These are phyloP conservation scores for Notiomystis cincta DNA, from an alignment of 2,113 vertebrate species.

Conservation along the genomic window DNA sequence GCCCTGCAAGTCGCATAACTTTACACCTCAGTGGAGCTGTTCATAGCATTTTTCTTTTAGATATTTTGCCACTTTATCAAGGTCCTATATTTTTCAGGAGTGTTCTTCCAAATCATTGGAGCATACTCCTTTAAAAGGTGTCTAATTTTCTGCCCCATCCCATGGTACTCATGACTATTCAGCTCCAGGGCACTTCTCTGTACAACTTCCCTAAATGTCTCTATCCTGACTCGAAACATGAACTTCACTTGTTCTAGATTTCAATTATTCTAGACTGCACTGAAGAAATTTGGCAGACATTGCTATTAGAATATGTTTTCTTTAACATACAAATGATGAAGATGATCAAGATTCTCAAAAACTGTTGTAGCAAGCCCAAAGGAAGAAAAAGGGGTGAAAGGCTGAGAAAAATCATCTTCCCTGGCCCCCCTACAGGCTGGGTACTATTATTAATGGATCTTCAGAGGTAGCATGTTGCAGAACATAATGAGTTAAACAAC, in stretches of 20 bases:
- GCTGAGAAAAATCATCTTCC: background rate
- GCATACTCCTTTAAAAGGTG: background rate
- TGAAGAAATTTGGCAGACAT: background rate
- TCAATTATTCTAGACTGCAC: background rate
- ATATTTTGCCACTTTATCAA: background rate
- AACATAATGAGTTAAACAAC: too few relatives aligned
- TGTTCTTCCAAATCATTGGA: background rate
- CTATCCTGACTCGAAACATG: background rate
- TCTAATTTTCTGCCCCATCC: background rate
- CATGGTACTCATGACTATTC: background rate
- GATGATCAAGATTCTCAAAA: background rate
- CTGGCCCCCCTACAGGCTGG: background rate
- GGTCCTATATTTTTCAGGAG: background rate
- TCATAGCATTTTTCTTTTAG: background rate
- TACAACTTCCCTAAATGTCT: background rate
- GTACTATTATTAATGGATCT: background rate
- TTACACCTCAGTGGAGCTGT: fast-evolving
- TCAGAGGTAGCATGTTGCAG: background rate
- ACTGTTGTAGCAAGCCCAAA: background rate
- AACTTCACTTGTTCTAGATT: background rate
- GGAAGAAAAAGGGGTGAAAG: background rate
- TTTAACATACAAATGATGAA: background rate
- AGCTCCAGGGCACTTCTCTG: background rate
- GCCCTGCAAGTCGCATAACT: background rate
- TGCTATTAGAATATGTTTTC: background rate